phyloP scores from a whole-genome alignment of 1,140 invertebrate genomes.

The Drosophila busckii region DNA sequence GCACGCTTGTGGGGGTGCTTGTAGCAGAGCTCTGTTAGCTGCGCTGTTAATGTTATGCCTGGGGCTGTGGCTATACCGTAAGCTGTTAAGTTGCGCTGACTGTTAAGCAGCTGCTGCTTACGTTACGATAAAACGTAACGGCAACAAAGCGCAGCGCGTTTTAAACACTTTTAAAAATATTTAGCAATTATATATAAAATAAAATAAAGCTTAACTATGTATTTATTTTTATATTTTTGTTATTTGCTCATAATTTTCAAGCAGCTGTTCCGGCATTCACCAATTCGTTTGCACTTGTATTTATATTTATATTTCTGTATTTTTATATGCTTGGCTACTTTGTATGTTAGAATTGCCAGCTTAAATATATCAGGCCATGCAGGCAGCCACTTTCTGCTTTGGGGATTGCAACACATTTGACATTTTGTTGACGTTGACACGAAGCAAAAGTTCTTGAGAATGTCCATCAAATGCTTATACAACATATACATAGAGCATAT shows the following conservation, averaged over 20 bases:
- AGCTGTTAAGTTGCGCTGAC: too few relatives aligned
- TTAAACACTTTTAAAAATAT: neutral
- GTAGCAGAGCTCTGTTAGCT: too few relatives aligned
- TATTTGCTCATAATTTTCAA: too few relatives aligned
- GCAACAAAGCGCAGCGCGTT: neutral
- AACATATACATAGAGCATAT: too few relatives aligned
- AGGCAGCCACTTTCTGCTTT: slow-evolving; percentile 17
- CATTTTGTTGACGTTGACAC: slow-evolving; percentile 44
- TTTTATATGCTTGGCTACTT: neutral
- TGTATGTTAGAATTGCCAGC: slow-evolving; percentile 31
- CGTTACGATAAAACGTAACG: slow-evolving; percentile 47
- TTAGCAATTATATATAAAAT: slow-evolving; percentile 4
- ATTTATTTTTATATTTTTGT: neutral
- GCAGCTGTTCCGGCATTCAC: too few relatives aligned
- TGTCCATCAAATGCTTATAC: too few relatives aligned
- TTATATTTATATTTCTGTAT: neutral
- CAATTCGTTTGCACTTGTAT: slow-evolving; percentile 42
- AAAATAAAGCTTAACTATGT: neutral
- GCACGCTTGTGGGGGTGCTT: too few relatives aligned
- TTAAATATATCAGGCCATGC: slow-evolving; percentile 39
- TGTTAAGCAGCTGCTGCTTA: slow-evolving; percentile 16
- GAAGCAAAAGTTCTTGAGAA: slow-evolving; percentile 58
- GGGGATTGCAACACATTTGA: slow-evolving; percentile 61
- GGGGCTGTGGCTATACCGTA: too few relatives aligned
- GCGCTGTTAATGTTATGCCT: slow-evolving; percentile 5